Conservation (phyloP, 2,113 vertebrate species). For the Paratilapia polleni region DNA sequence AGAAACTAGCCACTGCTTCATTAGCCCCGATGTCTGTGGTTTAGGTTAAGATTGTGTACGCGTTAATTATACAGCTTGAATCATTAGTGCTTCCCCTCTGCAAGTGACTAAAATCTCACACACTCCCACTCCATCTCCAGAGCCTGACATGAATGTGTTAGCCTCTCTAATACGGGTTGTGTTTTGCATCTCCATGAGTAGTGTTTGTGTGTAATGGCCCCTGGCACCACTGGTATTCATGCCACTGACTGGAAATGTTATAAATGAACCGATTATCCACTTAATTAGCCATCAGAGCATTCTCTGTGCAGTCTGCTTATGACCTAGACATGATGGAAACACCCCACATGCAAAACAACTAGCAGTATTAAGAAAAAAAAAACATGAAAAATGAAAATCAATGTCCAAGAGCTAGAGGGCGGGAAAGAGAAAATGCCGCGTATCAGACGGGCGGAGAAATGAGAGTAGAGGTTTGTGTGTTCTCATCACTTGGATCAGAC, state of each 20-base stretch:
- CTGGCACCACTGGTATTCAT: constrained; percentile 28
- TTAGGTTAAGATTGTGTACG: background rate
- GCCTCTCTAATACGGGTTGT: background rate
- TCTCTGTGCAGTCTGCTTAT: constrained; percentile 26
- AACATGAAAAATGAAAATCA: constrained; percentile 6
- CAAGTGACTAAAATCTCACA: constrained; percentile 3
- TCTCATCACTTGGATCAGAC: constrained; percentile 12
- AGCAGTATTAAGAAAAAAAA: background rate
- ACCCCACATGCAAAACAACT: constrained; percentile 7
- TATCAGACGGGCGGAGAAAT: background rate
- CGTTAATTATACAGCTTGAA: background rate
- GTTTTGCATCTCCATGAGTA: constrained; percentile 2
- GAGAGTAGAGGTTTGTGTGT: constrained; percentile 5
- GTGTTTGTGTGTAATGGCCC: constrained; percentile 13
- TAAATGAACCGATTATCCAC: constrained; percentile 57
- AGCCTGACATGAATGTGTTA: constrained; percentile 22
- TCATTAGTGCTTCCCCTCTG: background rate
- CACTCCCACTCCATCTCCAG: background rate
- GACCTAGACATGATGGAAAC: constrained; percentile 33
- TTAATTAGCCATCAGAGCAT: constrained; percentile 45
- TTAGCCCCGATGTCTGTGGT: constrained; percentile 14
- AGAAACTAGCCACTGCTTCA: background rate
- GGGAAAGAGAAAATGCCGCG: background rate
- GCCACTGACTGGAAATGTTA: constrained; percentile 37
- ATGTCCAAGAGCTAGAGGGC: background rate